Base-by-base conservation (phyloP, 1,140 invertebrate species). In the Drosophila busckii region DNA sequence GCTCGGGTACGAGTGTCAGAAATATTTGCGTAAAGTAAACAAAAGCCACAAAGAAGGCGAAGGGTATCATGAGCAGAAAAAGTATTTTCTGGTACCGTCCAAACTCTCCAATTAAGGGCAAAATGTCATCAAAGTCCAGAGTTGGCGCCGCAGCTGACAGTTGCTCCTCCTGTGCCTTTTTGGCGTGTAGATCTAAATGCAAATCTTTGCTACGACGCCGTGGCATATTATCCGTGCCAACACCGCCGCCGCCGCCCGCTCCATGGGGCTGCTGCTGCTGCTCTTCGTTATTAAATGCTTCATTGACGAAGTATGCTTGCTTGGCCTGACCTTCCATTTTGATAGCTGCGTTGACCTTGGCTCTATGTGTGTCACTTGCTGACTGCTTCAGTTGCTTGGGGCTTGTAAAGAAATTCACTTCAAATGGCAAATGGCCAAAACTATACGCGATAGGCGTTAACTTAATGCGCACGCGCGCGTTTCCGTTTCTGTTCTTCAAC, bases 1-100 rank as follows among this genome's bases (percentile, higher is more conserved):
- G 89, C 22, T 93, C 92, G 1, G 94, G 94, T 49, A 92, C 90
- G 2, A 95, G 87, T 0, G 94, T 94, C 80, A 96, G 93, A 82
- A 96, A 96, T 28, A 96, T 94, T 87, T 96, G 94, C 0, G 93
- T 91, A 86, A 96, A 96, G 85, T 95, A 95, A 0, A 95, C 93
- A 87, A 94, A 96, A 0, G 94, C 93, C 35, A 96, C 93, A 88
- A 94, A 95, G 84, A 94, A 94, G 1, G 93, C 91, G 75, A 95
- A 96, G 0, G 94, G 94, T 35, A 95, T 94, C 92, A 97, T 94
- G 63, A 95, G 87, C 3, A 95, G 83, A 82, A 96, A 97, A 0
- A 97, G 87, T 2, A 95, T 88, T 75, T 93, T 93, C 84, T 98
- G 96, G 88, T 96, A 97, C 31, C 90, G 88, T 12, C 96, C 96